Conservation (phyloP, 2,113 vertebrate genomes). For the Xenopus tropicalis region UCB_Xtro_10.0 CM004443.2:113382501-113383000, state of each 20-base stretch:
- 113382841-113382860: background rate
- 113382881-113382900: background rate
- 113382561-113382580: background rate
- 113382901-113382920: background rate
- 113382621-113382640: slow-evolving; percentile 2
- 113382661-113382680: background rate
- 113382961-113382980: background rate
- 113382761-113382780: background rate
- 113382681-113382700: background rate
- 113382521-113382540: no score
- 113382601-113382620: slow-evolving; percentile 30
- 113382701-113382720: background rate
- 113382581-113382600: slow-evolving; percentile 1
- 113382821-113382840: background rate
- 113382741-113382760: background rate
- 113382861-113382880: background rate
- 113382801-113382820: background rate
- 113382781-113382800: background rate
- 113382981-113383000: no score
- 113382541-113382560: background rate
- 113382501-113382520: no score
- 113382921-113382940: background rate
- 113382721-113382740: background rate
- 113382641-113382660: slow-evolving; percentile 13
- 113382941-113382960: background rate